Evolutionary conservation across 2,888 invertebrate genomes (phyloP), one percentile per base, ranked within the genome.

Genomic region (Ceriagrion tenellum): DNA sequence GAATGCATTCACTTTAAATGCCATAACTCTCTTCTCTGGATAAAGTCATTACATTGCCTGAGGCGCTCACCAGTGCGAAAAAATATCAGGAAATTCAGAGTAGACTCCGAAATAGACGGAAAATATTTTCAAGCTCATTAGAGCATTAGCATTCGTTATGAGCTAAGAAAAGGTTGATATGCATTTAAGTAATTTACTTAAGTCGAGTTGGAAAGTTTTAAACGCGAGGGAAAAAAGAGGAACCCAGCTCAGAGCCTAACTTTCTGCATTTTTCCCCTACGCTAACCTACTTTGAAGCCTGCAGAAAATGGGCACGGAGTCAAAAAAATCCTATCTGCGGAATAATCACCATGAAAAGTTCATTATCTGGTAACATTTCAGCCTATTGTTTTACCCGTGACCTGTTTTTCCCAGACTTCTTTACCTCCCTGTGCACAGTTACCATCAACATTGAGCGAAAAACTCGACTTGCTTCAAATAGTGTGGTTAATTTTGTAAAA

Each of bases 71-170:
- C n/a, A 81, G 30, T 16, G 35, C 18, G 18, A 13, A 81, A 35
- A 81, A 81, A 30, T 2, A 35, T 16, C 13, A 35, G 13, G 18
- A 35, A 81, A 0, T 35, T 35, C 26, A 1, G 35, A 35, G 81
- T 35, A 35, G 35, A 81, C 12, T 16, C 35, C 12, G 23, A 81
- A 74, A 81, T 81, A 81, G 23, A 35, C 0, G 10, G n/a, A 81
- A 81, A 81, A 81, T 81, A 81, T 81, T 81, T 81, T 30, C 81
- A 81, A 81, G 81, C 81, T 81, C 81, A 81, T 81, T 81, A 81
- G 81, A 6, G 35, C 81, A 81, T 81, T 35, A 81, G 81, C 35
- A 81, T 81, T 81, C 81, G 35, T 81, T 81, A 81, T 81, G 81
- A 81, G 81, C 35, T 30, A 35, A 81, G 30, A 12, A 18, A 26